phyloP scores from a whole-genome alignment of 2,888 invertebrate species.

The Morinoia aosen region DNA sequence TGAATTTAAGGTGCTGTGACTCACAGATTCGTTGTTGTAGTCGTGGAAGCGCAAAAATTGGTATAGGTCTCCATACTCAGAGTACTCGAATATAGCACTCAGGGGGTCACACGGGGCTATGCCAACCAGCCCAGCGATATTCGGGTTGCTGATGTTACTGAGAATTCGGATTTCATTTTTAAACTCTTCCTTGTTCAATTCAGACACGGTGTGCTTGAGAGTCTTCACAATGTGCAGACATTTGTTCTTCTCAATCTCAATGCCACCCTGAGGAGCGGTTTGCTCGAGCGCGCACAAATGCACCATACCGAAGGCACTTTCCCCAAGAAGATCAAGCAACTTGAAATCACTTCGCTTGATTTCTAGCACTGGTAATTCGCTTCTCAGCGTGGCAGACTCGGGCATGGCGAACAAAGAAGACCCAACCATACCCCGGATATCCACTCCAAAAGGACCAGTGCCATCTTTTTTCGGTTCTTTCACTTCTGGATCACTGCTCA shows the following conservation, averaged over 20 bases:
- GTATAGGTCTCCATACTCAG: constrained; percentile 87
- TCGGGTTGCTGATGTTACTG: constrained; percentile 85
- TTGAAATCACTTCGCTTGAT: constrained; percentile 82
- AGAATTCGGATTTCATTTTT: constrained; percentile 83
- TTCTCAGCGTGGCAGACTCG: constrained; percentile 50
- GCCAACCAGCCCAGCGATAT: constrained; percentile 86
- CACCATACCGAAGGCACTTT: constrained; percentile 83
- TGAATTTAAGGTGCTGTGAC: constrained; percentile 74
- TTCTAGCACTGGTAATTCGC: constrained; percentile 71
- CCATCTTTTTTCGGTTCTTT: background rate
- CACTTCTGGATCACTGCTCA: background rate
- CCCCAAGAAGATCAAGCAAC: constrained; percentile 83
- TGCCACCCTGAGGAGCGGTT: background rate
- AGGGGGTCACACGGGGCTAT: constrained; percentile 86
- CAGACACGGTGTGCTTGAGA: constrained; percentile 58
- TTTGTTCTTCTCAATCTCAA: constrained; percentile 38
- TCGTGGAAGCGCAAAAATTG: constrained; percentile 80
- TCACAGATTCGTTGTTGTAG: constrained; percentile 79
- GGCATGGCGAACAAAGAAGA: constrained; percentile 30
- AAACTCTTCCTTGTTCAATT: constrained; percentile 72
- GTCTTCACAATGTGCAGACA: constrained; percentile 63
- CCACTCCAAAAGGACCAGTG: background rate
- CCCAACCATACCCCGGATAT: constrained; percentile 37
- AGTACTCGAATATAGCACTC: constrained; percentile 89
- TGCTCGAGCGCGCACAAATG: constrained; percentile 64